Conservation (phyloP, 92 coral and sea anemone genomes). For the Hydrozoanthus gracilis region DNA sequence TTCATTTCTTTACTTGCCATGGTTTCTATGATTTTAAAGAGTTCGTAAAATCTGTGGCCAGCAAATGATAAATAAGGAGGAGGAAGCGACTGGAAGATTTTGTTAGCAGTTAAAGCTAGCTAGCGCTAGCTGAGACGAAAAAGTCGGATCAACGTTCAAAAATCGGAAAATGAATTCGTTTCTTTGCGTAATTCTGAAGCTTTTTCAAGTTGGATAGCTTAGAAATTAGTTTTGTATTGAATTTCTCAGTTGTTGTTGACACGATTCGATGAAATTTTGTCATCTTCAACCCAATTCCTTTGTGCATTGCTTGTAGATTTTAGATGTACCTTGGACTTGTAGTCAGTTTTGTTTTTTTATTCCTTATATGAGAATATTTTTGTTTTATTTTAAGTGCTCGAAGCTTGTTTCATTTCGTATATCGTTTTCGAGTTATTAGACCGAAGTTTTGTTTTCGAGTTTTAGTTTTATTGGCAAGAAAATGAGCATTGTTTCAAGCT, state of each 20-base stretch:
- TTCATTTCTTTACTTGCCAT: neutral
- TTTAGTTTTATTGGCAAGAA: conserved; percentile 3
- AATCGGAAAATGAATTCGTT: neutral
- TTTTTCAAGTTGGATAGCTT: neutral
- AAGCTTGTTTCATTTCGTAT: conserved; percentile 44
- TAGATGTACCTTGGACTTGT: conserved; percentile 21
- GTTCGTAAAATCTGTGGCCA: neutral
- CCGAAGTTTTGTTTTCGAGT: neutral
- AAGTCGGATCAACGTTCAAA: conserved; percentile 14
- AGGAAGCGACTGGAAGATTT: neutral
- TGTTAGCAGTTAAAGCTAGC: neutral
- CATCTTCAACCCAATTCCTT: neutral
- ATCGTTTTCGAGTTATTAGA: neutral
- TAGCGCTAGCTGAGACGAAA: conserved; percentile 10
- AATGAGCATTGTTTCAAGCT: conserved; percentile 34
- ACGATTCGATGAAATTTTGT: neutral
- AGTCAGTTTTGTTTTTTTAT: conserved; percentile 22
- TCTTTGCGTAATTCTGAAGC: conserved; percentile 4
- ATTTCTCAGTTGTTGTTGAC: neutral
- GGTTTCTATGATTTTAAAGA: neutral
- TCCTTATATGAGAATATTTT: conserved; percentile 40
- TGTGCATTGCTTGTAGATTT: conserved; percentile 12
- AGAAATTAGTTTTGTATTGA: neutral
- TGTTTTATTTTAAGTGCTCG: conserved; percentile 6
- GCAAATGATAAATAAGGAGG: neutral